Percentiles rank a stretch among this genome's conserved stretches.
Evolutionary conservation across 2,113 vertebrate species (phyloP).

Genomic region (Toxotes jaculatrix): DNA sequence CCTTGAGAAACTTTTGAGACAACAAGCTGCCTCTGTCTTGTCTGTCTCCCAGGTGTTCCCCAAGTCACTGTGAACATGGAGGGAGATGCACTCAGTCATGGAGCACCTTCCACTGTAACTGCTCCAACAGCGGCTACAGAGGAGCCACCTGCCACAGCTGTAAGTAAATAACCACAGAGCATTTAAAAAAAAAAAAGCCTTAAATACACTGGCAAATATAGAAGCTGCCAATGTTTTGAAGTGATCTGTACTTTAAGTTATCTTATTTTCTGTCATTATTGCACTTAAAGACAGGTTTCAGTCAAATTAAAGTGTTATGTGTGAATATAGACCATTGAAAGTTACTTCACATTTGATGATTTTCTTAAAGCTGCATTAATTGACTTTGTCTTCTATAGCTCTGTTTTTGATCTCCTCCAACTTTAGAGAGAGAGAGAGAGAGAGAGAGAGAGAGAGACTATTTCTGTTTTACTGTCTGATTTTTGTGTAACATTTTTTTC

Average conservation of each 20-base stretch:
- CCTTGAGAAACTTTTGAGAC: conserved; percentile 28
- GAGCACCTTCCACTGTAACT: conserved; percentile 93
- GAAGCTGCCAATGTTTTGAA: too few relatives aligned
- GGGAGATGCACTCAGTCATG: conserved; percentile 94
- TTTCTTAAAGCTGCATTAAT: neutral
- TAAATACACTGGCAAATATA: too few relatives aligned
- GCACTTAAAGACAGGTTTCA: neutral
- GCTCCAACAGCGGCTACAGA: conserved; percentile 89
- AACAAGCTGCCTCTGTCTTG: conserved; percentile 12
- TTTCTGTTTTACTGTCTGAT: too few relatives aligned
- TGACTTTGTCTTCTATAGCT: neutral
- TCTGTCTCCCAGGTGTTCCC: conserved; percentile 88
- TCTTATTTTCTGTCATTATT: neutral
- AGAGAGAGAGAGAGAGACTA: too few relatives aligned
- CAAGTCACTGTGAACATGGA: conserved; percentile 94
- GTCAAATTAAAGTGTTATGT: neutral
- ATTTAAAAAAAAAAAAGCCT: neutral
- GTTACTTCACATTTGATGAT: neutral
- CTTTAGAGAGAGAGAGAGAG: too few relatives aligned
- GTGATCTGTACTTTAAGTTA: too few relatives aligned
- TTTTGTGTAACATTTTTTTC: too few relatives aligned
- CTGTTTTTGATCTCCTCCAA: neutral
- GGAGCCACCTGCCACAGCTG: conserved; percentile 94
- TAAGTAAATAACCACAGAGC: conserved; percentile 65
- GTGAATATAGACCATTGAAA: neutral